Conservation (phyloP, 2,888 invertebrate species). For the Diarsia mendica region DNA sequence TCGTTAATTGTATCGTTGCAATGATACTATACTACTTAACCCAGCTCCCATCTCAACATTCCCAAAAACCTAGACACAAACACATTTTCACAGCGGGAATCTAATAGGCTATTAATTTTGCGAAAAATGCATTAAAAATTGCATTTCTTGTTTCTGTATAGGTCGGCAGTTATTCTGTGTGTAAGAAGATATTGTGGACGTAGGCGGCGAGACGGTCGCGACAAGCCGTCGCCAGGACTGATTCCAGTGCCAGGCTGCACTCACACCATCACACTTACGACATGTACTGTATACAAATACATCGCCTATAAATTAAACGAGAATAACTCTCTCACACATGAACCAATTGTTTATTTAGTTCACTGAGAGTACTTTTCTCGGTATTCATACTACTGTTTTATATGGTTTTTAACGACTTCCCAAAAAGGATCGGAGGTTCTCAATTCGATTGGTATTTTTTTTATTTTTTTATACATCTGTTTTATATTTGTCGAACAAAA, state of each 20-base stretch:
- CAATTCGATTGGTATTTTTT: too few relatives aligned
- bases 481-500: not conserved
- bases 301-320: conserved; percentile 56
- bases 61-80: conserved; percentile 2
- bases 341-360: conserved; percentile 45
- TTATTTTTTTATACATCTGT: too few relatives aligned
- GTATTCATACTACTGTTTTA: conserved; percentile 2
- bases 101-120: conserved; percentile 63
- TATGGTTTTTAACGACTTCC: too few relatives aligned
- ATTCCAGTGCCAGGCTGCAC: conserved; percentile 80
- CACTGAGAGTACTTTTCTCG: not conserved
- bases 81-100: conserved; percentile 29
- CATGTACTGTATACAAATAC: conserved; percentile 66
- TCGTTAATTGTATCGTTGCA: not conserved
- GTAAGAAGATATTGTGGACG: conserved; percentile 72
- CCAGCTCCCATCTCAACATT: not conserved
- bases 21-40: not conserved
- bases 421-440: too few relatives aligned
- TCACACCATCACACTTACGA: conserved; percentile 55
- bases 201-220: conserved; percentile 76
- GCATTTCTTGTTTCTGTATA: conserved; percentile 65
- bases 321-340: conserved; percentile 44
- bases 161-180: conserved; percentile 71
- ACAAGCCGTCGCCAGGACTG: conserved; percentile 79
- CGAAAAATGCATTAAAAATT: conserved; percentile 63